Evolutionary conservation across 2,113 vertebrate genomes (phyloP).

Genomic region (Dromiciops gliroides): DNA sequence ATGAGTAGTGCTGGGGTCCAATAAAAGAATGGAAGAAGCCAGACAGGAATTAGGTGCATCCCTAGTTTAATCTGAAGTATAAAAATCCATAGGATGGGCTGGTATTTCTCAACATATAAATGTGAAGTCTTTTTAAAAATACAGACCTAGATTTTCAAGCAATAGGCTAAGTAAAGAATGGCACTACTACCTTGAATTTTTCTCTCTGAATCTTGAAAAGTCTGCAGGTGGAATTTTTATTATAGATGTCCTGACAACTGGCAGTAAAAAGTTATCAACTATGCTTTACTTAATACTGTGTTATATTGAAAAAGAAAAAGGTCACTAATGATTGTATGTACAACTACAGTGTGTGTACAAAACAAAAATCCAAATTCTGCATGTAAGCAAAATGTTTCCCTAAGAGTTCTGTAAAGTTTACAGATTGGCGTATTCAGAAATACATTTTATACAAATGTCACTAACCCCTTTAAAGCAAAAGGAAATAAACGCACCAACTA

Average conservation of each 20-base stretch:
- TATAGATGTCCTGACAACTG: constrained; percentile 59
- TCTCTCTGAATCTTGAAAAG: constrained; percentile 44
- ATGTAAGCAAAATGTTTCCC: constrained; percentile 56
- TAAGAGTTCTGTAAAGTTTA: constrained; percentile 58
- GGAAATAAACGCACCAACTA: constrained; percentile 12
- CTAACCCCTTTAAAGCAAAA: constrained; percentile 64
- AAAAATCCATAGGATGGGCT: background rate
- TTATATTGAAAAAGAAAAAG: constrained; percentile 48
- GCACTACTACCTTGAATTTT: constrained; percentile 45
- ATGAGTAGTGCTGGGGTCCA: constrained; percentile 60
- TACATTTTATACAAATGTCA: constrained; percentile 69
- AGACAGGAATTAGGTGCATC: constrained; percentile 35
- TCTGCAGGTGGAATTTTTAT: constrained; percentile 64
- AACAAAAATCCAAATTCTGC: constrained; percentile 53
- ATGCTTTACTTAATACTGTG: constrained; percentile 64
- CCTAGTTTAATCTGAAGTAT: constrained; percentile 57
- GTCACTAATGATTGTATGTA: constrained; percentile 61
- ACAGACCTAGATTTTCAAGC: constrained; percentile 55
- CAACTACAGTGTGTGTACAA: constrained; percentile 48
- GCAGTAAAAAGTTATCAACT: constrained; percentile 58
- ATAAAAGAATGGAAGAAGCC: constrained; percentile 42
- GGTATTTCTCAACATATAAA: constrained; percentile 47
- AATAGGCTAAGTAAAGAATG: constrained; percentile 46
- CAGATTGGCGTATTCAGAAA: constrained; percentile 71
- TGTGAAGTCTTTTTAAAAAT: constrained; percentile 29